Base-by-base conservation (phyloP, 2,113 vertebrate species). In the Anhinga rufa region DNA sequence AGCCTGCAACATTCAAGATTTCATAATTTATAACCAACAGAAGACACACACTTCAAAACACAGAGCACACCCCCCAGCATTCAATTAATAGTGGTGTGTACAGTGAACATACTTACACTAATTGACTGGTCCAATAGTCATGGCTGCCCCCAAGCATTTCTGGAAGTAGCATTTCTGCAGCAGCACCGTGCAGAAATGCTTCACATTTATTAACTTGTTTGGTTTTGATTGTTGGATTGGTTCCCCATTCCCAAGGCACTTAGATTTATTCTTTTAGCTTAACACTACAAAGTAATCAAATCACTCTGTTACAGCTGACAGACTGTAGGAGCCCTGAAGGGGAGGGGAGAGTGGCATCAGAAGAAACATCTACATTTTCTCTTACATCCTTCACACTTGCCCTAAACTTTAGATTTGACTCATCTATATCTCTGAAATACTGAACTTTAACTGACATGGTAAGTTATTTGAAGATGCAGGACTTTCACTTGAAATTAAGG, bases 261-360 rank as follows among this genome's bases (percentile, higher is more conserved):
- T 34, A 84, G 94, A 96, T 97, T 97, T 97, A 97, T 90, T 96
- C 92, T 96, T 96, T 96, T 88, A 96, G 94, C 86, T 96, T 97
- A 97, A 97, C 95, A 92, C 88, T 91, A 93, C 91, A 80, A 97
- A 97, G 93, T 94, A 97, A 97, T 97, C 96, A 97, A 97, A 96
- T 96, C 88, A 92, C 92, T 97, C 93, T 0, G 20, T 93, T 97
- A 93, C 65, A 97, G 95, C 91, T 94, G 97, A 96, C 96, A 96
- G 96, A 81, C 62, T 86, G 84, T 51, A 76, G 83, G 78, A 96
- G 95, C 95, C 97, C 96, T 91, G 94, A 87, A 92, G 95, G 80
- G 48, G 84, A 95, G 90, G 71, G 60, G 60, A 86, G 80, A 86
- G 68, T 4, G 1, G 92, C 31, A 9, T 74, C 92, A 75, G 61